Evolutionary conservation across 2,113 vertebrate genomes (phyloP).

Genomic region (Misgurnus anguillicaudatus): DNA sequence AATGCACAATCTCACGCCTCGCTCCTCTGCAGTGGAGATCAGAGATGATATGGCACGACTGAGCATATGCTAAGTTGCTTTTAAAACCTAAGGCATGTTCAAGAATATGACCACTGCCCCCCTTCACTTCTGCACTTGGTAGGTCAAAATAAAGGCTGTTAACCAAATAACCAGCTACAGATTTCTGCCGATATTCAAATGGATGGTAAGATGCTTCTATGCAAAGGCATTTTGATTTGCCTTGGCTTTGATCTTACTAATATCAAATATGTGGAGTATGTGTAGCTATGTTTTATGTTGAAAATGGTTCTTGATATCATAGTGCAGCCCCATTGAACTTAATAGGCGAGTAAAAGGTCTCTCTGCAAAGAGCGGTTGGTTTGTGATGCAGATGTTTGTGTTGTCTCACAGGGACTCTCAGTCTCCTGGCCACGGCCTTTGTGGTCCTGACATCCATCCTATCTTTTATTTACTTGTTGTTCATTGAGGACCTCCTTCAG

Average conservation of each 20-base stretch:
- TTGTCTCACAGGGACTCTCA: constrained; percentile 21
- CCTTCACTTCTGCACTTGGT: not conserved
- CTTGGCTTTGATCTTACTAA: constrained; percentile 7
- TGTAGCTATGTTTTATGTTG: not conserved
- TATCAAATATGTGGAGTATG: not conserved
- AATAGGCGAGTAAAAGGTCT: constrained; percentile 2
- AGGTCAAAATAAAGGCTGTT: constrained; percentile 21
- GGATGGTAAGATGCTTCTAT: not conserved
- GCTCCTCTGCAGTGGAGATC: constrained; percentile 28
- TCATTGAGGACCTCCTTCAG: constrained; percentile 50
- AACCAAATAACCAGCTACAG: not conserved
- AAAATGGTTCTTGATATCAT: not conserved
- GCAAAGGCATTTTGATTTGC: not conserved
- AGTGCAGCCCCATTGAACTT: constrained; percentile 6
- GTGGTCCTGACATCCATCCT: constrained; percentile 47
- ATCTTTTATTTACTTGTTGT: constrained; percentile 56
- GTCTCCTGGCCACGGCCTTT: constrained; percentile 43
- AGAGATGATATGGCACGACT: constrained; percentile 22
- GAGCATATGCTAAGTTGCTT: constrained; percentile 24
- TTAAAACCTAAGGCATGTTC: not conserved
- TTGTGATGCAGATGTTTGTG: constrained; percentile 39
- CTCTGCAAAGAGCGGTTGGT: constrained; percentile 34
- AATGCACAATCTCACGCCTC: constrained; percentile 24
- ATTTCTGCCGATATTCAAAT: not conserved
- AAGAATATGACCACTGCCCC: constrained; percentile 3